phyloP scores from a whole-genome alignment of 2,888 invertebrate genomes.

The Sphinx pinastri region DNA sequence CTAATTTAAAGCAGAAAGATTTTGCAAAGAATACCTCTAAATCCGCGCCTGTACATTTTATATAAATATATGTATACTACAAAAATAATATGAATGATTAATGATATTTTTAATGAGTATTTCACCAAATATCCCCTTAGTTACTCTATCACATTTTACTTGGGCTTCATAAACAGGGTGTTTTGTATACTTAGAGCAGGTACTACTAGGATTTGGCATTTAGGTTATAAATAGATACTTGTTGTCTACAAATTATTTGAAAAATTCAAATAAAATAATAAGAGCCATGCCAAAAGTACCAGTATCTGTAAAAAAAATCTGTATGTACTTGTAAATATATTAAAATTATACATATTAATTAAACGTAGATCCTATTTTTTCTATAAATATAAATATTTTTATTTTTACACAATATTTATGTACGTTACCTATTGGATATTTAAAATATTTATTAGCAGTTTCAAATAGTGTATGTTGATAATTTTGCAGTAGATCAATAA shows the following conservation, averaged over 20 bases:
- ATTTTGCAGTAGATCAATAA: background rate
- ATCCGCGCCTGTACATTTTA: slow-evolving; percentile 3
- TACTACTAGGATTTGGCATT: slow-evolving; percentile 43
- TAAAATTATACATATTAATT: too few species aligned
- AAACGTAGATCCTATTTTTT: background rate
- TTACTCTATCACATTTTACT: slow-evolving; percentile 11
- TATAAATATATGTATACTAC: background rate
- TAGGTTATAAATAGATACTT: background rate
- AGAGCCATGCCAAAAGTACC: too few species aligned
- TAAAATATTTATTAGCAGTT: background rate
- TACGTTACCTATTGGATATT: background rate
- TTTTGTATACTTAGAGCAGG: slow-evolving; percentile 38
- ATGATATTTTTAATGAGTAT: background rate
- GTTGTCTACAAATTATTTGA: too few species aligned
- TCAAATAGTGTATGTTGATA: background rate
- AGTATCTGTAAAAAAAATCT: too few species aligned
- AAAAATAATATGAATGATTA: background rate
- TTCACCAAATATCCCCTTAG: slow-evolving; percentile 5
- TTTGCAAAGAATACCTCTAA: background rate
- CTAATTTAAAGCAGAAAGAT: too few species aligned
- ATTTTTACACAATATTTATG: background rate
- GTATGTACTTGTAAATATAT: too few species aligned
- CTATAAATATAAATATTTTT: background rate
- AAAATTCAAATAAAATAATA: too few species aligned
- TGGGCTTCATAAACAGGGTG: slow-evolving; percentile 27